Evolutionary conservation across 37 sponge, comb jelly and placozoan species (phyloP), one percentile per base, ranked within the genome.

Genomic region (Agelas oroides): DNA sequence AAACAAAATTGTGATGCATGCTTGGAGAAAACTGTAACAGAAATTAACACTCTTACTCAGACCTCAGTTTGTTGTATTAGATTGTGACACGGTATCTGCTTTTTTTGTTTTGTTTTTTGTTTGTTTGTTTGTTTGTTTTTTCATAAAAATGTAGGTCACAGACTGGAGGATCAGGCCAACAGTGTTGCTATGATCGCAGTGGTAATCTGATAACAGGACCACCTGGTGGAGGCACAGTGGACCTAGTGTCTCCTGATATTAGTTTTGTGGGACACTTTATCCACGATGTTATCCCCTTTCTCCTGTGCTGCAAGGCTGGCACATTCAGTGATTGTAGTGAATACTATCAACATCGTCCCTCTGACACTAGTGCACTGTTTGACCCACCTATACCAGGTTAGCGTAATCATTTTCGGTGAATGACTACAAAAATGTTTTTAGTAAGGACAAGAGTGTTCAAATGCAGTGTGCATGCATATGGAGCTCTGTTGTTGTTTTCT

Each of bases 161-260:
- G 64, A 77, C 78, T 71, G 71, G 71, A 34, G 87, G 87, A 21
- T 60, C 79, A 59, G 75, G 81, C 32, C 91, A 85, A 32, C 84
- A 89, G 53, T 90, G 91, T 55, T 90, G 91, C 59, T 90, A 90
- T 65, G 59, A 41, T 65, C 56, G 37, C 25, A 41, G 65, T 63
- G 82, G 89, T 12, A 55, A 53, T 23, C 58, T 90, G 18, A 63
- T 81, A n/a, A 61, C 76, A 56, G 86, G 81, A 15, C 60, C 58
- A 34, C 79, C 75, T 60, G 75, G 85, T 35, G 90, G 90, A 54
- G 90, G 90, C 1, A 84, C 54, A 59, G 79, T 84, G 21, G 77
- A 77, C 19, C 34, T 63, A 1, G 55, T 76, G 0, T 64, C 75
- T 75, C 55, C 73, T 27, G 66, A 82, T 46, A 25, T 64, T 62